These are phyloP conservation scores for Eupristina koningsbergeri DNA, from an alignment of 1,140 invertebrate species.

Conservation along the genomic window DNA sequence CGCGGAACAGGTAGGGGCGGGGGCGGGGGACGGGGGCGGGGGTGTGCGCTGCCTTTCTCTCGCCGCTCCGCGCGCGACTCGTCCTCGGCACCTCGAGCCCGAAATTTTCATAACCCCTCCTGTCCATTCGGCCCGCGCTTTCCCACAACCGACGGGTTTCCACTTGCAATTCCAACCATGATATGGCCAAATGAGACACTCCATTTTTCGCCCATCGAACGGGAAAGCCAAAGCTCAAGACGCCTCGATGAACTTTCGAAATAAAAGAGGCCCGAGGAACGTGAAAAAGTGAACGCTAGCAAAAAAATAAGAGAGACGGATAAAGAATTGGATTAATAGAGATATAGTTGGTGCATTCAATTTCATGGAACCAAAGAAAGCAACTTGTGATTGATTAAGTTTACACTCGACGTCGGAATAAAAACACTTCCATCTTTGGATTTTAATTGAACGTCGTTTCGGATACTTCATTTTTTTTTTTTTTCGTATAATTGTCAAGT, in stretches of 20 bases:
- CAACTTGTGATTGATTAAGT: conserved; percentile 42
- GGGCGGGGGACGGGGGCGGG: conserved; percentile 1
- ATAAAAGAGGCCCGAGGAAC: conserved; percentile 3
- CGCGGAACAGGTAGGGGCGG: conserved; percentile 59
- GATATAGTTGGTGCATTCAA: conserved; percentile 39
- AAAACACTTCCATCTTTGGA: not conserved
- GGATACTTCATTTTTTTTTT: conserved; percentile 38
- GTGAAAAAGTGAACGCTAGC: not conserved
- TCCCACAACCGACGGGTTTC: not conserved
- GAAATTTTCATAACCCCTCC: conserved; percentile 57
- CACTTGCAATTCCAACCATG: not conserved
- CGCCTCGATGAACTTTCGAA: not conserved
- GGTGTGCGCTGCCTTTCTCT: not conserved
- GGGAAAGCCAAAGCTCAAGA: conserved; percentile 1
- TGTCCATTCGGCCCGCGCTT: not conserved
- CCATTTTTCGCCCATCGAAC: not conserved
- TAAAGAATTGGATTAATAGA: conserved; percentile 40
- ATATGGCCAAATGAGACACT: not conserved
- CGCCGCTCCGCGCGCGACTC: too few species aligned
- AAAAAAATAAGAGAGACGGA: not conserved
- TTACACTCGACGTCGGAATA: conserved; percentile 24
- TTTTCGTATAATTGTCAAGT: conserved; percentile 39
- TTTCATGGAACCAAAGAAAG: conserved; percentile 38
- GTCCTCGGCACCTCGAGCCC: too few species aligned
- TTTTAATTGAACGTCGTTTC: conserved; percentile 33